Evolutionary conservation across 2,888 invertebrate genomes (phyloP), one percentile per base, ranked within the genome.

Genomic region (Sesia bembeciformis): DNA sequence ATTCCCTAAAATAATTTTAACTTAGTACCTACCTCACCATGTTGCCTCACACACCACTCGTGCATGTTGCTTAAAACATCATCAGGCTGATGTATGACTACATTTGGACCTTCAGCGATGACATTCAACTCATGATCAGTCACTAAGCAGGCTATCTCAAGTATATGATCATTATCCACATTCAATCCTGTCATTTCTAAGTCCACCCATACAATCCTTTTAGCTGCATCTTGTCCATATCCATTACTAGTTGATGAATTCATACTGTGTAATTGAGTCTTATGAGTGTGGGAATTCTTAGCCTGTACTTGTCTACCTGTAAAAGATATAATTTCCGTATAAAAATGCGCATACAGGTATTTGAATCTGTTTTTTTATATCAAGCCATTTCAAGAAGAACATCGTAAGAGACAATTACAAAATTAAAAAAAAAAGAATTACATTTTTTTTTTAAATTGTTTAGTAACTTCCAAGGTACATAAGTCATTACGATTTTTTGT

Each of bases 131-230:
- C 74, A 6, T 90, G 86, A 74, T 98, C 96, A 0, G 98, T 98
- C 54, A 99, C 91, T 40, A 98, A 73, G 74, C 97, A 96, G 0
- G 97, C 96, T 55, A 98, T 92, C 90, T 99, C 98, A 68, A 99
- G 78, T 54, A 99, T 95, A 60, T 93, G 91, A 70, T 97, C 94
- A 53, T 83, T 92, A 0, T 93, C 89, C 52, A 94, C 75, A 73
- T 98, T 92, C 8, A 98, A 81, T 0, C 98, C 98, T 5, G 97
- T 96, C 97, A 99, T 96, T 93, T 95, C 95, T 65, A 94, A 76
- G 67, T 95, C 95, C 49, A 95, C 84, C 95, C 95, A 95, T 7
- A 94, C 93, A 60, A 95, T 87, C 42, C 79, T 71, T 54, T 84
- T 85, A 0, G 77, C 76, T 46, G 67, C 67, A 55, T 67, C 66